Evolutionary conservation across 2,888 invertebrate genomes (phyloP).

Genomic region (Archaeoteleia sp.): DNA sequence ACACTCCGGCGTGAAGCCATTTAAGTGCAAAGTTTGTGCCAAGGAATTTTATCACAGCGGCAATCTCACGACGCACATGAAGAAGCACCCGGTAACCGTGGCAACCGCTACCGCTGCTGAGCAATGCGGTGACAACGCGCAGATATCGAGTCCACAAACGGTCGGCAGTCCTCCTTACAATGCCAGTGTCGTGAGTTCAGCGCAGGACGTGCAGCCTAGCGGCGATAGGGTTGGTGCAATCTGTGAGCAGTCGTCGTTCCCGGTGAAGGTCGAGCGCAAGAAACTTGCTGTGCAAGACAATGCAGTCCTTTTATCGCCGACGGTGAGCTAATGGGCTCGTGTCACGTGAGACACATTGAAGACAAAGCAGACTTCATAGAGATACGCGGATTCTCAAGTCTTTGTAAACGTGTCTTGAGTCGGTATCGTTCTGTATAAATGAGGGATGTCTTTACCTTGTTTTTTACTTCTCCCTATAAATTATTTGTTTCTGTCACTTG

Average conservation of each 20-base stretch:
- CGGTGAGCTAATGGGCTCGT: slow-evolving; percentile 40
- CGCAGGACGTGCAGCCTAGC: slow-evolving; percentile 1
- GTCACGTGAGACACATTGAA: background rate
- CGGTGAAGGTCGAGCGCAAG: slow-evolving; percentile 38
- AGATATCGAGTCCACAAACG: slow-evolving; percentile 21
- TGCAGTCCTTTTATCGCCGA: slow-evolving; percentile 31
- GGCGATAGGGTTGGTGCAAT: slow-evolving; percentile 2
- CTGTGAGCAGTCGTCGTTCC: slow-evolving; percentile 30
- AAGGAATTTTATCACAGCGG: slow-evolving; percentile 74
- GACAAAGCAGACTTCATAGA: background rate
- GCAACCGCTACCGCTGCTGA: slow-evolving; percentile 36
- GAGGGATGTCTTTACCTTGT: too few relatives aligned
- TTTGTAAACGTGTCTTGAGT: slow-evolving; percentile 37
- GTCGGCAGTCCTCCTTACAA: slow-evolving; percentile 19
- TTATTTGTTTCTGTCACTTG: too few relatives aligned
- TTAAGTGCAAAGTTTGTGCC: slow-evolving; percentile 72
- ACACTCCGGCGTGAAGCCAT: slow-evolving; percentile 73
- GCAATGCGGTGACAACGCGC: slow-evolving; percentile 58
- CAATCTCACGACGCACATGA: slow-evolving; percentile 73
- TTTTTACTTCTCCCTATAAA: too few relatives aligned
- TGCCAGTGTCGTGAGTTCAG: background rate
- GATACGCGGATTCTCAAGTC: slow-evolving; percentile 31
- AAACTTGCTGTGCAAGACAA: slow-evolving; percentile 28
- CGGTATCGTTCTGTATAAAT: too few relatives aligned
- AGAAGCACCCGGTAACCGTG: slow-evolving; percentile 67